Evolutionary conservation across 1,140 invertebrate genomes (phyloP), one percentile per base, ranked within the genome.

Genomic region (Condylostylus longicornis): DNA sequence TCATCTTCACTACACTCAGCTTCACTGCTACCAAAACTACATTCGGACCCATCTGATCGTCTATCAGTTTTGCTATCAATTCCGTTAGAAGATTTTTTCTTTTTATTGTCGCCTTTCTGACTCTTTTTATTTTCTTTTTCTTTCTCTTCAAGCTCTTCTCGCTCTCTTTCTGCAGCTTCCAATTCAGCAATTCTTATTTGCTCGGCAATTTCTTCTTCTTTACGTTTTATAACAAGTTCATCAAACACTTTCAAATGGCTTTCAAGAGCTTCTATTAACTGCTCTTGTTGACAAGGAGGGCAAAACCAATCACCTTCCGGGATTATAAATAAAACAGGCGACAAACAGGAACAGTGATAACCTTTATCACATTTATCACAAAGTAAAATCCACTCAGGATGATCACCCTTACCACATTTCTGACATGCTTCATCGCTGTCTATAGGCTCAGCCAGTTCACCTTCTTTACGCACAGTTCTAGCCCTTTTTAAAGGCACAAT

Each of bases 231-330:
- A 21, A 90, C 69, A 18, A 62, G 57, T n/a, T 67, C 66, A 46
- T 82, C 77, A 37, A 72, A 75, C 47, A 76, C 68, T 43, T 67
- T 44, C 46, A 73, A 47, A 54, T 77, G 61, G 4, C 62, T 61
- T 44, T 77, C 74, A 10, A 83, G 51, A 5, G 77, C 76, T n/a
- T 63, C 62, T 29, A 90, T 70, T 9, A 94, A 58, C 40, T 69
- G 66, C 41, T 68, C 69, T 78, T 89, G 91, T 58, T 91, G 80
- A 66, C 93, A 98, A 1, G 85, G 84, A 30, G 91, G 91, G 62
- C 94, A 97, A 61, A 78, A 91, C 94, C 93, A 97, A 55, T 95
- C 84, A 15, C 91, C 91, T 54, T 95, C 88, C 5, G 93, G 93
- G 50, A 98, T 87, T 2, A 90, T 68, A 62, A 94, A 77, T 6